Conservation (phyloP, 1,140 invertebrate genomes). For the Limonius californicus region DNA sequence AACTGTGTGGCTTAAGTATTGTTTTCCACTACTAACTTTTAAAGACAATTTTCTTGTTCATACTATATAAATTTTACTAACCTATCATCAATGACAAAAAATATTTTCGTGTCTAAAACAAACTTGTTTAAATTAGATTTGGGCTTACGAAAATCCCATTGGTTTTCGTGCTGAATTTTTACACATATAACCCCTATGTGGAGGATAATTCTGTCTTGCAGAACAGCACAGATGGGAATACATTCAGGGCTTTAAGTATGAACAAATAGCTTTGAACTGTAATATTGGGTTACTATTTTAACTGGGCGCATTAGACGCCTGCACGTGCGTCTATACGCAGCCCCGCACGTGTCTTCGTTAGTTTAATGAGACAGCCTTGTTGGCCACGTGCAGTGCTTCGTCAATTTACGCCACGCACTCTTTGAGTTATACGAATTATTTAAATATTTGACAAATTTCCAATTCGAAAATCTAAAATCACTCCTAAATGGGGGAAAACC, state of each 20-base stretch:
- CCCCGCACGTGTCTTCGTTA: slow-evolving; percentile 34
- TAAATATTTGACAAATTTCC: no score
- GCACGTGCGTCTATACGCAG: slow-evolving; percentile 29
- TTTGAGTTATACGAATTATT: not conserved
- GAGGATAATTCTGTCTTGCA: not conserved
- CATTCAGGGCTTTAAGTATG: slow-evolving; percentile 11
- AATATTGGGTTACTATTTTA: slow-evolving; percentile 33
- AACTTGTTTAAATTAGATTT: no score
- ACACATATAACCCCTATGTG: not conserved
- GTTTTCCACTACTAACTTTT: no score
- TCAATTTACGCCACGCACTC: slow-evolving; percentile 20
- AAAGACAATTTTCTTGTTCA: no score
- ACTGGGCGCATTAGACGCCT: slow-evolving; percentile 22
- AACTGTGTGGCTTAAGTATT: no score
- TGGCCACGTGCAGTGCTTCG: slow-evolving; percentile 26
- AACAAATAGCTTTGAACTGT: slow-evolving; percentile 10
- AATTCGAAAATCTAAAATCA: no score
- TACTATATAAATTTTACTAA: no score
- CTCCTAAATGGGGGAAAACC: no score
- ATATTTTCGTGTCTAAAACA: not conserved
- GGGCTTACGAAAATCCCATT: no score
- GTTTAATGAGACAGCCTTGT: slow-evolving; percentile 35
- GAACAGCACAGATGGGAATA: slow-evolving; percentile 11
- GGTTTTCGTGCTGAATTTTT: no score
- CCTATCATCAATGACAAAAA: no score